These are phyloP conservation scores for Chelon labrosus DNA, from an alignment of 2,797 vertebrate species.

Conservation along the genomic window DNA sequence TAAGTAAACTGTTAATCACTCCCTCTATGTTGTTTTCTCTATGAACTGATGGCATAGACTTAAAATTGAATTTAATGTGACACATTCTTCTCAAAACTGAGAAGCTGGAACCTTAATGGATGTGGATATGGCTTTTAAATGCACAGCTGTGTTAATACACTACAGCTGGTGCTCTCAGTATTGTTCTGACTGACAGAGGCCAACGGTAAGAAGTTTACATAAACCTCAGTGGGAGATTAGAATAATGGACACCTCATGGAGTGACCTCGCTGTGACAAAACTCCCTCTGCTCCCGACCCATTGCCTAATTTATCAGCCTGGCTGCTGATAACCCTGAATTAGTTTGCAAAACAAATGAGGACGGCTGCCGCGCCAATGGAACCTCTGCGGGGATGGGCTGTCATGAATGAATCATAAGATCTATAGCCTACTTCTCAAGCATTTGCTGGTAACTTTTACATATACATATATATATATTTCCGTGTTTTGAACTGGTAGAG, in stretches of 20 bases:
- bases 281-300: constrained; percentile 40
- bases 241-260: constrained; percentile 45
- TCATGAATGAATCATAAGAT: constrained; percentile 30
- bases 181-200: constrained; percentile 12
- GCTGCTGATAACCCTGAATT: constrained; percentile 71
- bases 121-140: neutral
- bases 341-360: constrained; percentile 75
- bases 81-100: too few relatives aligned
- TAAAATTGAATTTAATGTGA: too few relatives aligned
- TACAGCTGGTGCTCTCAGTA: neutral
- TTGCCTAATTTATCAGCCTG: constrained; percentile 72
- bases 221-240: constrained; percentile 30
- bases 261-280: constrained; percentile 63
- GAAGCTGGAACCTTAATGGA: too few relatives aligned
- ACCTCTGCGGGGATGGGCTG: constrained; percentile 30
- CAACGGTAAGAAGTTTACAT: constrained; percentile 21
- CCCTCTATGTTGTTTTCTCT: too few relatives aligned
- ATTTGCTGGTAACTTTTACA: neutral
- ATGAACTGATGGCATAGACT: too few relatives aligned
- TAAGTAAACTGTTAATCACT: too few relatives aligned
- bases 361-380: constrained; percentile 38
- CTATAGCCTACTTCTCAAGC: neutral
- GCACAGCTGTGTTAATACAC: neutral
- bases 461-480: neutral
- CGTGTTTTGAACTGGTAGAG: neutral